These are phyloP conservation scores for Cynopterus sphinx DNA, from an alignment of 2,797 vertebrate species.

Conservation along the genomic window DNA sequence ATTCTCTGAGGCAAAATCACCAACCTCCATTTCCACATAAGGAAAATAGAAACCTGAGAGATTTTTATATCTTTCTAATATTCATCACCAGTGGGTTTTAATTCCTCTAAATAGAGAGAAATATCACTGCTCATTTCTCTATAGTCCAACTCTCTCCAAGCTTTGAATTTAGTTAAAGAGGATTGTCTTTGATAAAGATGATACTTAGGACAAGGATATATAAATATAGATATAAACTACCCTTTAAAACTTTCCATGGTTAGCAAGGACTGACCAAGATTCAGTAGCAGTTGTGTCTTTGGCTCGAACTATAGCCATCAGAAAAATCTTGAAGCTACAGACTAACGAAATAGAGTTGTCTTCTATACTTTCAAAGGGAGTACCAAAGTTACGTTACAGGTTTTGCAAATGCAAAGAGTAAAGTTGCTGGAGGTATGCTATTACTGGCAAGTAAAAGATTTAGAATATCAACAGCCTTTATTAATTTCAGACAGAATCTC, in stretches of 20 bases:
- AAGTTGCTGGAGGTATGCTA: background rate
- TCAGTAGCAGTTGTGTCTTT: background rate
- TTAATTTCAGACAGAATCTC: background rate
- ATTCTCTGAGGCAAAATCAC: background rate
- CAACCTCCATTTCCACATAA: background rate
- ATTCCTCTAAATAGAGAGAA: background rate
- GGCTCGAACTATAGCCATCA: background rate
- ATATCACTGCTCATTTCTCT: background rate
- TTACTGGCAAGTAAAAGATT: background rate
- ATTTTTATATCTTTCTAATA: background rate
- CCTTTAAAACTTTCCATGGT: background rate
- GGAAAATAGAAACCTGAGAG: background rate
- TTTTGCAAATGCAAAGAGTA: slow-evolving; percentile 13
- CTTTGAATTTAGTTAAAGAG: background rate
- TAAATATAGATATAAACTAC: background rate
- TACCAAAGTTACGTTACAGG: background rate
- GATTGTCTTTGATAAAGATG: background rate
- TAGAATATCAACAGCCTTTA: background rate
- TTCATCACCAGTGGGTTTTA: background rate
- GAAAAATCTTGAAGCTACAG: background rate
- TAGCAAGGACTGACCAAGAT: background rate
- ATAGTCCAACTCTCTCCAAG: background rate
- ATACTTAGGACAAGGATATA: background rate
- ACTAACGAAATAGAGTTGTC: background rate
- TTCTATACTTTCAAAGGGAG: background rate